A percentile compares a stretch with the other conserved stretches of the same genome.
These are phyloP conservation scores for Caiman crocodilus DNA, from an alignment of 2,797 vertebrate species.

Conservation along the genomic window DNA sequence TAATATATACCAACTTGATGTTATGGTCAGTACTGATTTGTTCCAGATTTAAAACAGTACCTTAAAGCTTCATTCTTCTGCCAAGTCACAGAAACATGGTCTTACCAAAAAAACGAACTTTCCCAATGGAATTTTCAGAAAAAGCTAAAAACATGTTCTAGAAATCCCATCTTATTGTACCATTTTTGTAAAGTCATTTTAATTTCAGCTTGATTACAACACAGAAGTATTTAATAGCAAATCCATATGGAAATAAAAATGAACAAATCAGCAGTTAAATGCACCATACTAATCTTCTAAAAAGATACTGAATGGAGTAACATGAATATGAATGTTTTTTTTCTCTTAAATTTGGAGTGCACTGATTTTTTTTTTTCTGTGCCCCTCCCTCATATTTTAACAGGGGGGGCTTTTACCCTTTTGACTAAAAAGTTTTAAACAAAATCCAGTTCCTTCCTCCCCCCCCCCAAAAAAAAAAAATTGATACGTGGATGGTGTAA, in stretches of 20 bases:
- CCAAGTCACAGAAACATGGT: rapidly evolving
- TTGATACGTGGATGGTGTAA: background rate
- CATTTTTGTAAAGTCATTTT: background rate
- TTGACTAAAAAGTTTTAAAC: background rate
- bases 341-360: background rate
- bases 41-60: background rate
- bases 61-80: background rate
- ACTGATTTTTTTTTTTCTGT: background rate
- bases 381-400: too few species aligned
- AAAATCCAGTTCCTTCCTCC: too few species aligned
- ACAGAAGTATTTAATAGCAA: background rate
- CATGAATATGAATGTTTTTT: background rate
- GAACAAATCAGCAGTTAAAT: background rate
- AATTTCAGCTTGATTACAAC: background rate
- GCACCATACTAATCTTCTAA: background rate
- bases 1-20: background rate
- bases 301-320: background rate
- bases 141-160: background rate
- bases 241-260: background rate
- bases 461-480: too few species aligned
- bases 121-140: background rate
- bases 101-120: background rate
- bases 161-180: background rate
- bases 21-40: background rate
- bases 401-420: background rate